Evolutionary conservation across 2,113 vertebrate genomes (phyloP).

Genomic region (Colius striatus): DNA sequence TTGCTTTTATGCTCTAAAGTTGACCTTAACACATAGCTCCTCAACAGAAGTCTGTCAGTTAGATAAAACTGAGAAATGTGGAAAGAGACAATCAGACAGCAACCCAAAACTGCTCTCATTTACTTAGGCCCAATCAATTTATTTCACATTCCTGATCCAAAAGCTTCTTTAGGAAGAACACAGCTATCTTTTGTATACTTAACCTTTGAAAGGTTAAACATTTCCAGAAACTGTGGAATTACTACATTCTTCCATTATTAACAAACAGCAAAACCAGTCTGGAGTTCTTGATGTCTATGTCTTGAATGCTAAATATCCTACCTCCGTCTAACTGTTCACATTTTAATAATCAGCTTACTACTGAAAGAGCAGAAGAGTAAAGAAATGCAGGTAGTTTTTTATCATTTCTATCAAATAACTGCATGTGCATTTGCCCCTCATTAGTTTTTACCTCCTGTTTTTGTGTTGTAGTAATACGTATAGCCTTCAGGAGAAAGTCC

Average conservation of each 20-base stretch:
- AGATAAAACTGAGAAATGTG: not conserved
- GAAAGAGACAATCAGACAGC: not conserved
- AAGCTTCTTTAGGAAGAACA: not conserved
- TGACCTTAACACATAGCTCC: not conserved
- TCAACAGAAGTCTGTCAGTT: not conserved
- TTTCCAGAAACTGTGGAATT: not conserved
- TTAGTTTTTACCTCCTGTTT: conserved; percentile 77
- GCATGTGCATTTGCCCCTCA: not conserved
- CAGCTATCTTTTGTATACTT: not conserved
- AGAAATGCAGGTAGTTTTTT: not conserved
- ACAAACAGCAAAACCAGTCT: not conserved
- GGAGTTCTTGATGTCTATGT: not conserved
- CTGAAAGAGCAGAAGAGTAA: not conserved
- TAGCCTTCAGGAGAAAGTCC: conserved; percentile 79
- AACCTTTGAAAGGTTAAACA: not conserved
- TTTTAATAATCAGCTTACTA: not conserved
- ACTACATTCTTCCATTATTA: not conserved
- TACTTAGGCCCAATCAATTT: not conserved
- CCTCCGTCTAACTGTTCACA: not conserved
- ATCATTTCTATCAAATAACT: not conserved
- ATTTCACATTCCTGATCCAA: not conserved
- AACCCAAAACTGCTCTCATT: not conserved
- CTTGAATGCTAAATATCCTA: not conserved
- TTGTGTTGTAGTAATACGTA: conserved; percentile 80
- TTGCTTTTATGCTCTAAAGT: not conserved